phyloP scores from a whole-genome alignment of 2,113 vertebrate species.

The Sorex fumeus region DNA sequence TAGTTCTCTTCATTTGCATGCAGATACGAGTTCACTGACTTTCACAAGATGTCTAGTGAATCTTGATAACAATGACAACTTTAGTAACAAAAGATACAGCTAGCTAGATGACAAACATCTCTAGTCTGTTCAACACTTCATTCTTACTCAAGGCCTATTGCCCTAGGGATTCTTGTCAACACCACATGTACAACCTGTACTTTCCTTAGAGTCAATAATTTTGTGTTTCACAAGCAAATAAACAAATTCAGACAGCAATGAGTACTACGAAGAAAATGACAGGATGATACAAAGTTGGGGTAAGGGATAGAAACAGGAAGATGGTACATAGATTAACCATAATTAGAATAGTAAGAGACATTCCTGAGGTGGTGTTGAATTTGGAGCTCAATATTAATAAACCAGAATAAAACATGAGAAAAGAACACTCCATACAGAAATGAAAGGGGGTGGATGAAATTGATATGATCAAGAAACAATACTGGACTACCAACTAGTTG shows the following conservation, averaged over 20 bases:
- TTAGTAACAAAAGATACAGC: not conserved
- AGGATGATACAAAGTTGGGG: not conserved
- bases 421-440: not conserved
- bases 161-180: not conserved
- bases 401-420: not conserved
- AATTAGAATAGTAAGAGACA: not conserved
- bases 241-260: not conserved
- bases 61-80: not conserved
- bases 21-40: not conserved
- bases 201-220: not conserved
- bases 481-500: too few species aligned
- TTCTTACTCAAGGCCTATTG: not conserved
- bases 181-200: not conserved
- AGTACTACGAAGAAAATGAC: conserved; percentile 25
- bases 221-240: not conserved
- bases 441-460: not conserved
- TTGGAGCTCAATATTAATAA: conserved; percentile 9
- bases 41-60: not conserved
- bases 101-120: not conserved
- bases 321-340: not conserved
- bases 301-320: not conserved
- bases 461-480: not conserved
- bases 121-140: not conserved
- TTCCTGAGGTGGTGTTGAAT: not conserved
- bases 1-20: not conserved